Conservation (phyloP, 2,113 vertebrate genomes). For the Proteles cristata region DNA sequence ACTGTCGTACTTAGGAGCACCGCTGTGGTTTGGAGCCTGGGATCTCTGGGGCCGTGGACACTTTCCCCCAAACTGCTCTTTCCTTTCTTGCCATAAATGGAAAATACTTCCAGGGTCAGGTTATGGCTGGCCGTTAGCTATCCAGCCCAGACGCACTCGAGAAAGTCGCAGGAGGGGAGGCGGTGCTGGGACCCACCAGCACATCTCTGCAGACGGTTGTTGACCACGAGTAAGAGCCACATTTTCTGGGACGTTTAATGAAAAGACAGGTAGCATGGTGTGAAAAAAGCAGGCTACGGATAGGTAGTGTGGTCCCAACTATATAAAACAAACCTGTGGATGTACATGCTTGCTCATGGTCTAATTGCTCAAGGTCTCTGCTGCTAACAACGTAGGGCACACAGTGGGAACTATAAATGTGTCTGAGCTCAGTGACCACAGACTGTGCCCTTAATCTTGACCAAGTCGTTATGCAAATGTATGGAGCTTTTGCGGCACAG, state of each 20-base stretch:
- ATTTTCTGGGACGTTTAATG: neutral
- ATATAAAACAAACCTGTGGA: neutral
- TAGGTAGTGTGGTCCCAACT: neutral
- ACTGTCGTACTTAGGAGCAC: neutral
- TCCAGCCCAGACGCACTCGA: neutral
- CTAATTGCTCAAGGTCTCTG: neutral
- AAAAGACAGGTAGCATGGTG: neutral
- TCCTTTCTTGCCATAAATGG: neutral
- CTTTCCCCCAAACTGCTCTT: neutral
- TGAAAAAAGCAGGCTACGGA: accelerated
- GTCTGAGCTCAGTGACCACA: neutral
- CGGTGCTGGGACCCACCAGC: accelerated
- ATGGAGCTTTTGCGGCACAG: neutral
- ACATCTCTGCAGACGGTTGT: neutral
- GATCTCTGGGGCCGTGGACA: neutral
- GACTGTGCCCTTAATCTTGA: neutral
- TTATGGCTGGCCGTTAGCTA: neutral
- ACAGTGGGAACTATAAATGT: neutral
- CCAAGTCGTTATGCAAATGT: neutral
- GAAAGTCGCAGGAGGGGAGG: too few relatives aligned
- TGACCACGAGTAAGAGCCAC: too few relatives aligned
- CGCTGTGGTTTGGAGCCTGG: neutral
- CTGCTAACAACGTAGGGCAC: neutral
- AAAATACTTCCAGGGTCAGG: neutral
- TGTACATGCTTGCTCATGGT: neutral